These are phyloP conservation scores for Bos indicus DNA, from an alignment of 2,113 vertebrate genomes.

Conservation along the genomic window DNA sequence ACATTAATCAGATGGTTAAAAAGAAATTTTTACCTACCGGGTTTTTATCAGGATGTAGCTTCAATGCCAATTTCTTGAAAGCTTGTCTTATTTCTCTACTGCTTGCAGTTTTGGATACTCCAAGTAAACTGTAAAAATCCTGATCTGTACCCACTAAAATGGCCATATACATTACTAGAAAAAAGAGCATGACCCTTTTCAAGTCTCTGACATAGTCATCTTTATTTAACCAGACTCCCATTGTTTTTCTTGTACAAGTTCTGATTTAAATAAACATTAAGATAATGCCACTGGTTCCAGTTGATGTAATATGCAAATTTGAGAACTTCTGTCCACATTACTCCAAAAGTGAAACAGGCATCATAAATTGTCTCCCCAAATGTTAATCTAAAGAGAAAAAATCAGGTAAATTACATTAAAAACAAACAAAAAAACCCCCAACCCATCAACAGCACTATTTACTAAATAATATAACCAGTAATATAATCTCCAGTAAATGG, in stretches of 20 bases:
- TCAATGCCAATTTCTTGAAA: slow-evolving; percentile 96
- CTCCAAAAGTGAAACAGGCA: background rate
- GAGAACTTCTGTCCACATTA: slow-evolving; percentile 55
- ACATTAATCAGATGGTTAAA: background rate
- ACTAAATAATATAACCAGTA: background rate
- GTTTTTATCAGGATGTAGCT: slow-evolving; percentile 99
- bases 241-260: slow-evolving; percentile 61
- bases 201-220: slow-evolving; percentile 44
- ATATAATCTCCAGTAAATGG: background rate
- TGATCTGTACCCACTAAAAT: slow-evolving; percentile 79
- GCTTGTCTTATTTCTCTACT: slow-evolving; percentile 95
- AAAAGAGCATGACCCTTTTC: slow-evolving; percentile 70
- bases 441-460: background rate
- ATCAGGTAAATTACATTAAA: background rate
- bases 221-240: slow-evolving; percentile 74
- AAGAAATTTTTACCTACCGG: slow-evolving; percentile 84
- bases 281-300: background rate
- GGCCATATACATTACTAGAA: slow-evolving; percentile 76
- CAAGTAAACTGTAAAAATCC: slow-evolving; percentile 93
- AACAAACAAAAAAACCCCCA: background rate
- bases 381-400: slow-evolving; percentile 37
- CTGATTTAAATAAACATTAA: slow-evolving; percentile 31
- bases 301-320: background rate
- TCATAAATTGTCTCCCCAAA: background rate
- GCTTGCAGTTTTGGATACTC: slow-evolving; percentile 90